Evolutionary conservation across 2,888 invertebrate genomes (phyloP), one percentile per base, ranked within the genome.

Genomic region (Leptinotarsa juncta): DNA sequence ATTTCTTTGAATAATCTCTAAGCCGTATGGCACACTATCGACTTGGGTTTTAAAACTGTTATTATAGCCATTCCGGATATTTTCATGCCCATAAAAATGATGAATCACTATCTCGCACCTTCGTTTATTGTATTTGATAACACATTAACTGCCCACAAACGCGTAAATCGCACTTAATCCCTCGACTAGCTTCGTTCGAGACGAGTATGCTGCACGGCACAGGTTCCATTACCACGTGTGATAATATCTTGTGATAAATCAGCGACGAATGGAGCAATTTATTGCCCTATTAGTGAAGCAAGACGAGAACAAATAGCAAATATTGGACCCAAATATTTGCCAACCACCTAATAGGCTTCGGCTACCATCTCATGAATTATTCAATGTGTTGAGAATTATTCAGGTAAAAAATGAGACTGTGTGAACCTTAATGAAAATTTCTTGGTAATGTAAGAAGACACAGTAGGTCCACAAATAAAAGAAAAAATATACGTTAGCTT

Each of bases 271-370:
- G 81, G 80, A 75, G 82, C 83, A 84, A 86, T 86, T 86, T 86
- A 86, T 86, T 85, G 84, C 84, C 84, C 85, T 84, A 86, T 86
- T 86, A 85, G 82, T 80, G 81, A 81, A 83, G 83, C 83, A 85
- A 86, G 85, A 85, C 82, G 84, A 82, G 84, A 84, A 85, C 85
- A 84, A 86, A 86, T 85, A 84, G 85, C 85, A 86, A 86, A 86
- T 86, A 86, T 86, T 86, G 83, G 83, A 81, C 81, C 83, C 84
- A 86, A 86, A 86, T 86, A 86, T 86, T 86, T 83, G 84, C 82
- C 81, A 69, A 62, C 80, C 73, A 66, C 72, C 72, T 80, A 79
- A 80, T 81, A 75, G 73, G 81, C 71, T 70, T 65, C 67, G 70
- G 78, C 73, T 76, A 70, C 72, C 69, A 67, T 70, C 80, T 75